These are phyloP conservation scores for Callionymus lyra DNA, from an alignment of 2,113 vertebrate genomes.

Conservation along the genomic window DNA sequence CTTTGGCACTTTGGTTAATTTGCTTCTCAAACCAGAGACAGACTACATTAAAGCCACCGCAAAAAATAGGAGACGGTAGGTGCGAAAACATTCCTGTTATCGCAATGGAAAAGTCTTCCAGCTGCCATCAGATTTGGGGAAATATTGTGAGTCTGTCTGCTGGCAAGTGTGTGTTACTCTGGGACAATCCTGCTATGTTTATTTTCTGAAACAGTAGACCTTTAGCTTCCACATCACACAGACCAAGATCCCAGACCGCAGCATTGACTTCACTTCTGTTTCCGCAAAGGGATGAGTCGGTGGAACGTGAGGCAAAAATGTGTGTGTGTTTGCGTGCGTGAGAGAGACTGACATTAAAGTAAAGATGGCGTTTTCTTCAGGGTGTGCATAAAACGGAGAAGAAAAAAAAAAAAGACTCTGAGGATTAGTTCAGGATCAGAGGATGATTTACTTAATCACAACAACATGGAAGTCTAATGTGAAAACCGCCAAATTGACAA, in stretches of 20 bases:
- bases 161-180: slow-evolving; percentile 50
- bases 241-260: slow-evolving; percentile 41
- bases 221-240: slow-evolving; percentile 53
- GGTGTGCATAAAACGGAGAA: slow-evolving; percentile 12
- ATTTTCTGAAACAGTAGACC: slow-evolving; percentile 61
- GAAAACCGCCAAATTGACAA: slow-evolving; percentile 32
- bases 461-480: slow-evolving; percentile 34
- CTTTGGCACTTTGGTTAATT: no score
- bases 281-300: slow-evolving; percentile 31
- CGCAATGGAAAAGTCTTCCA: slow-evolving; percentile 56
- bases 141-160: slow-evolving; percentile 62
- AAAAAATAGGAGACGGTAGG: slow-evolving; percentile 39
- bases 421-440: slow-evolving; percentile 35
- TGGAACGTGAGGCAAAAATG: slow-evolving; percentile 12
- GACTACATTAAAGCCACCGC: slow-evolving; percentile 30
- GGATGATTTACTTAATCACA: slow-evolving; percentile 47
- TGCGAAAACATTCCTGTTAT: slow-evolving; percentile 66
- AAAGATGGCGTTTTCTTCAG: slow-evolving; percentile 26
- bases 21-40: slow-evolving; percentile 11
- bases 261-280: slow-evolving; percentile 46
- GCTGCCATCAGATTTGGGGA: slow-evolving; percentile 55
- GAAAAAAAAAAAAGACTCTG: slow-evolving; percentile 18
- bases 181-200: slow-evolving; percentile 62
- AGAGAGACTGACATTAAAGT: slow-evolving; percentile 7
- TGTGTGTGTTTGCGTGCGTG: slow-evolving; percentile 18